Evolutionary conservation across 1,140 invertebrate species (phyloP), one percentile per base, ranked within the genome.

Genomic region (Habropoda laboriosa): DNA sequence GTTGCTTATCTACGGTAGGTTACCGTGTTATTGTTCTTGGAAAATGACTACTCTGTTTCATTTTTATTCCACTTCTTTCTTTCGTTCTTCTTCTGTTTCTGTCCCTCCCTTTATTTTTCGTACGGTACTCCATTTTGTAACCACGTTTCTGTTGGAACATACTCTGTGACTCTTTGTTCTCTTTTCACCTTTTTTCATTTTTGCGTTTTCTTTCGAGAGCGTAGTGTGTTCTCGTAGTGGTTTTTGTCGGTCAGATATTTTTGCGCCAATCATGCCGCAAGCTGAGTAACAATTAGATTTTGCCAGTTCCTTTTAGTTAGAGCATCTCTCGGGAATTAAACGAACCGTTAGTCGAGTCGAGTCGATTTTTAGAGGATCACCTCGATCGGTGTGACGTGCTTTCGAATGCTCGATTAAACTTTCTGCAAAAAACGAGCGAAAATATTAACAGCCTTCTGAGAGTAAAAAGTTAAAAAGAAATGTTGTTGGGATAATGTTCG

Each of bases 1-100:
- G 87, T 91, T 91, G 90, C 90, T 91, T 91, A 87, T 85, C 88
- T 90, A 82, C 87, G 89, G 88, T 86, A 87, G 81, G 71, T 81
- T 75, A 77, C 70, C 61, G 66, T 67, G 18, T n/a, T 77, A 77
- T 58, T 51, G 63, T 58, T 77, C 35, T 77, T n/a, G 51, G 45
- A 70, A 58, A 70, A n/a, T 68, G 66, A 70, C 30, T 27, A 63
- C 35, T 42, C n/a, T 38, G 6, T 24, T 38, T 57, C 47, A 21
- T 27, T 51, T 12, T 42, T 63, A 51, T 42, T 58, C 51, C 21
- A 67, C 78, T 55, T 60, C 45, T 35, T 49, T 79, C 35, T 35
- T 61, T 30, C 32, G 10, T 32, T 71, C 38, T 51, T 32, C 0
- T 21, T 24, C 27, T 53, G 32, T 38, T n/a, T 32, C 21, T 51